Conservation (phyloP, 2,797 vertebrate species). For the Nannoperca australis region DNA sequence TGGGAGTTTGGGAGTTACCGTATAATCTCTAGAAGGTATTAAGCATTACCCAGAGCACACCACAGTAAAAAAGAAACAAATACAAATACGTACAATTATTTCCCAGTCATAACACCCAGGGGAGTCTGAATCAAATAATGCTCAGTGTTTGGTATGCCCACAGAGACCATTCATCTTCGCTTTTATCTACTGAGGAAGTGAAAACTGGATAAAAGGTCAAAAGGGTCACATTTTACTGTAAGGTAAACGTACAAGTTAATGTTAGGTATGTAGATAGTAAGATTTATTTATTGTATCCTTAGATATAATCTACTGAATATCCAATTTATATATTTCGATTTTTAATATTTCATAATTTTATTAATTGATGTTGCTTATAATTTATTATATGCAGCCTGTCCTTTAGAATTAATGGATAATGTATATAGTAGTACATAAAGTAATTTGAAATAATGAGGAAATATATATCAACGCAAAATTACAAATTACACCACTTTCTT, state of each 20-base stretch:
- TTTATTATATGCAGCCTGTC: neutral
- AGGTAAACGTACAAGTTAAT: conserved; percentile 48
- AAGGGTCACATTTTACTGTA: conserved; percentile 58
- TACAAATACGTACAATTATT: conserved; percentile 85
- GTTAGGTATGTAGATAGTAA: conserved; percentile 14
- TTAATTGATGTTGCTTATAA: neutral
- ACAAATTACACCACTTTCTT: neutral
- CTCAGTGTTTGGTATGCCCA: conserved; percentile 75
- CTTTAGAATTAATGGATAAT: conserved; percentile 25
- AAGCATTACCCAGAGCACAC: conserved; percentile 84
- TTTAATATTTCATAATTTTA: conserved; percentile 6
- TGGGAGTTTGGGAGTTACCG: conserved; percentile 86
- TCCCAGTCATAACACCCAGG: conserved; percentile 82
- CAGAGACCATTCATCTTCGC: conserved; percentile 77
- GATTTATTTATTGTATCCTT: conserved; percentile 5
- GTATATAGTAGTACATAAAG: neutral
- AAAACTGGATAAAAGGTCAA: conserved; percentile 71
- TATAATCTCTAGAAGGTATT: conserved; percentile 87
- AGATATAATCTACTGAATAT: conserved; percentile 31
- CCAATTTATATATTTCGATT: neutral
- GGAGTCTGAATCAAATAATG: conserved; percentile 80
- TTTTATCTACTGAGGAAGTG: conserved; percentile 75
- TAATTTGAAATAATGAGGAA: neutral
- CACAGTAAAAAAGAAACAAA: conserved; percentile 83
- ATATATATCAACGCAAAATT: neutral